Conservation (phyloP, 1,140 invertebrate genomes). For the Marisa cornuarietis region DNA sequence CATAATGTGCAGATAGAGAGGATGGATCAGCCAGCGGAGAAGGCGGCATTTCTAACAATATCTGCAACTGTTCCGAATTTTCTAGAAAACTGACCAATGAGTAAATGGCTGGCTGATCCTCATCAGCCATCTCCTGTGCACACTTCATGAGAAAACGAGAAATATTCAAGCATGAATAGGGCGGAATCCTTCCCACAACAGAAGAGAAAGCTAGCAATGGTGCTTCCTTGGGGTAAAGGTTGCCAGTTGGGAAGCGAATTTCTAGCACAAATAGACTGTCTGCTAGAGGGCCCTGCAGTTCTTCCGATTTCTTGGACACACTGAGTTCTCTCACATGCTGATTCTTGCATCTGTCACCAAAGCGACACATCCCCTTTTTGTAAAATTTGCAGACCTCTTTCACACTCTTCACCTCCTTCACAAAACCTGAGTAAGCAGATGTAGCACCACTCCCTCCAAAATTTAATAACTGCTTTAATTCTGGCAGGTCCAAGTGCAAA, state of each 20-base stretch:
- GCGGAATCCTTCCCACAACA: slow-evolving; percentile 36
- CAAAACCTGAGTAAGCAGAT: neutral
- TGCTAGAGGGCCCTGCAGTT: slow-evolving; percentile 26
- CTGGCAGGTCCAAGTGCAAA: slow-evolving; percentile 47
- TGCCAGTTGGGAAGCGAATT: slow-evolving; percentile 54
- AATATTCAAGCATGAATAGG: slow-evolving; percentile 53
- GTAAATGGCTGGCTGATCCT: slow-evolving; percentile 49
- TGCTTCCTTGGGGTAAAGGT: slow-evolving; percentile 53
- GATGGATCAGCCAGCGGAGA: slow-evolving; percentile 43
- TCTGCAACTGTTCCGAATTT: slow-evolving; percentile 42
- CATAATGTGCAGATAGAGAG: slow-evolving; percentile 15
- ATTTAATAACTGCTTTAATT: slow-evolving; percentile 37
- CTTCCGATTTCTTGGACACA: slow-evolving; percentile 14
- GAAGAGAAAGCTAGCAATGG: slow-evolving; percentile 57
- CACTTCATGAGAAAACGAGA: slow-evolving; percentile 49
- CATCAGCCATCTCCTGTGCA: slow-evolving; percentile 43
- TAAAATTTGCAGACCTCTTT: slow-evolving; percentile 54
- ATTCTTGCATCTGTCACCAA: slow-evolving; percentile 48
- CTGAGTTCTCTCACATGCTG: slow-evolving; percentile 34
- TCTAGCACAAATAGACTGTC: slow-evolving; percentile 51
- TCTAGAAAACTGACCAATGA: slow-evolving; percentile 55
- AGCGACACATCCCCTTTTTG: slow-evolving; percentile 52
- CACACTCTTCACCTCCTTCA: slow-evolving; percentile 24
- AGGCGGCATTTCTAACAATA: slow-evolving; percentile 41
- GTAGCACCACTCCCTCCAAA: slow-evolving; percentile 15